Evolutionary conservation across 2,113 vertebrate species (phyloP).

Genomic region (Pao palembangensis): DNA sequence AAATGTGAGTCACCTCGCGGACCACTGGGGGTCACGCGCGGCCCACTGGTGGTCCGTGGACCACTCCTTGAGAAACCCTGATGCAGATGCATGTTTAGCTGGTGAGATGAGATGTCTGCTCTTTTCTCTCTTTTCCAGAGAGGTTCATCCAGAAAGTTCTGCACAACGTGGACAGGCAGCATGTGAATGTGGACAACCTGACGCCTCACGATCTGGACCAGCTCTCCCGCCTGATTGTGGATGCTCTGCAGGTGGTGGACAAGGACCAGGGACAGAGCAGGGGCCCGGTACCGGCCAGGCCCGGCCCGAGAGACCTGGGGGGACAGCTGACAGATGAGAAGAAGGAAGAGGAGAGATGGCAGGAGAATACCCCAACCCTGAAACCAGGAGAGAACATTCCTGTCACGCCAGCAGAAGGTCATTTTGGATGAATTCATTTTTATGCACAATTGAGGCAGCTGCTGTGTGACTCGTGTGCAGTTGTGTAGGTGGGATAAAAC

Average conservation of each 20-base stretch:
- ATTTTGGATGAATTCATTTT: conserved; percentile 20
- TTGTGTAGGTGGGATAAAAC: conserved; percentile 2
- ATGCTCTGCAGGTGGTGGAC: conserved; percentile 72
- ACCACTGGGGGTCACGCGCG: too few species aligned
- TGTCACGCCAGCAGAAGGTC: conserved; percentile 29
- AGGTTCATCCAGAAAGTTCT: conserved; percentile 79
- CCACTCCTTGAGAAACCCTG: too few species aligned
- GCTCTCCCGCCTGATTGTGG: conserved; percentile 74
- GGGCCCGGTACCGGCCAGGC: conserved; percentile 12
- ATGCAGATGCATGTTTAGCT: too few species aligned
- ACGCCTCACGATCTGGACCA: conserved; percentile 74
- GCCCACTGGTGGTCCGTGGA: too few species aligned
- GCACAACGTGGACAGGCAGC: conserved; percentile 77
- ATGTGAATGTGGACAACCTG: conserved; percentile 73
- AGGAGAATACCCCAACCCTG: conserved; percentile 9
- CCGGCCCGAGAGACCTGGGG: conserved; percentile 47
- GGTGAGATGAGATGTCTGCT: too few species aligned
- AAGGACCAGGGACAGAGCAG: conserved; percentile 23
- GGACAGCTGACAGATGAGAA: conserved; percentile 16
- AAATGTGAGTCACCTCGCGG: too few species aligned
- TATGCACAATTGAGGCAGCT: conserved; percentile 23
- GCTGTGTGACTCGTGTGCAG: neutral
- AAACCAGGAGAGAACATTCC: conserved; percentile 34
- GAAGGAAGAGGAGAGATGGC: conserved; percentile 12
- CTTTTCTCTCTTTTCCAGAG: conserved; percentile 66